These are phyloP conservation scores for Rhombomys opimus DNA, from an alignment of 2,113 vertebrate genomes.

Conservation along the genomic window DNA sequence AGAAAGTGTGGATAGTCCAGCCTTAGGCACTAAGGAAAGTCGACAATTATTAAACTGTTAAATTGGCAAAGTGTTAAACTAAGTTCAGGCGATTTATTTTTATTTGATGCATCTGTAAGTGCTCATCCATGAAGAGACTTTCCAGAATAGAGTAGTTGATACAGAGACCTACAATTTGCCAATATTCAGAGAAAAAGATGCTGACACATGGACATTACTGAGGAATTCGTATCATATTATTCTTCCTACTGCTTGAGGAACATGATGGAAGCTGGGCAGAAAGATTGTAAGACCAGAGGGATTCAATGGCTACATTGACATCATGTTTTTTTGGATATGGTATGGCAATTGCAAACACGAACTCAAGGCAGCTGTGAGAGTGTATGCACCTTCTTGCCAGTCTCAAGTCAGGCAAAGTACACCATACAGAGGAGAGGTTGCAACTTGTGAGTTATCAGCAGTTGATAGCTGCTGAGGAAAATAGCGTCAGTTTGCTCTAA, in stretches of 20 bases:
- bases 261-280: neutral
- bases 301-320: neutral
- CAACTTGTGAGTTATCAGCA: neutral
- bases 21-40: neutral
- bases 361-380: neutral
- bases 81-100: neutral
- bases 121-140: neutral
- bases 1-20: neutral
- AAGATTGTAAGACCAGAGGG: neutral
- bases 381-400: neutral
- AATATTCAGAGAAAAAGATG: neutral
- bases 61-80: neutral
- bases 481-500: neutral
- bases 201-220: neutral
- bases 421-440: neutral
- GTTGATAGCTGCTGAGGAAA: neutral
- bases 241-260: neutral
- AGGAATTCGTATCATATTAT: neutral
- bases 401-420: neutral
- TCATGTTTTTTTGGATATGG: neutral
- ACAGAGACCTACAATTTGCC: neutral
- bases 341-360: neutral
- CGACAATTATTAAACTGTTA: neutral
- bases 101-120: neutral
- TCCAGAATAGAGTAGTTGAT: neutral